A percentile compares a stretch with the other conserved stretches of the same genome.
Conservation (phyloP, 2,888 invertebrate species). For the Tachina lurida region DNA sequence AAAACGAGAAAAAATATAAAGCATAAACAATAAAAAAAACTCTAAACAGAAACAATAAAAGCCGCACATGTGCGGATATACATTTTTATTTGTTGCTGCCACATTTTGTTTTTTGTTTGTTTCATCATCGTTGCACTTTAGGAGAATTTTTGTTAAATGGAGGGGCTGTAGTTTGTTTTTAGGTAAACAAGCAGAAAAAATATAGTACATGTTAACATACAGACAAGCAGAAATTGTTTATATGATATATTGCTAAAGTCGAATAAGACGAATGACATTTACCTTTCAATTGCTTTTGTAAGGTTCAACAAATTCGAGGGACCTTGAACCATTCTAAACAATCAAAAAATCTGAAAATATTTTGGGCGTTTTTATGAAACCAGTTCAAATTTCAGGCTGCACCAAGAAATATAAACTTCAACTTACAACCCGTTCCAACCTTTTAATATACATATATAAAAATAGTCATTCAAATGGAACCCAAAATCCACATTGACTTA, state of each 20-base stretch:
- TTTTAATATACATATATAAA: not conserved
- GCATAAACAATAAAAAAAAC: conserved; percentile 61
- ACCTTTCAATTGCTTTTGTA: not conserved
- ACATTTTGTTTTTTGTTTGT: conserved; percentile 40
- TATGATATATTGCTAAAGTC: not conserved
- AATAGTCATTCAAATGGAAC: not conserved
- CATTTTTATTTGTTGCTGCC: conserved; percentile 57
- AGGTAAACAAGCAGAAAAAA: conserved; percentile 31
- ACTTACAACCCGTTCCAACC: not conserved
- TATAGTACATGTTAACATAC: not conserved
- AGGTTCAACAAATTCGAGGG: not conserved
- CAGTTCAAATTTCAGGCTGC: no score
- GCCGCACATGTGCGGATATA: conserved; percentile 72
- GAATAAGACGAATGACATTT: not conserved
- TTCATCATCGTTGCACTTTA: conserved; percentile 35
- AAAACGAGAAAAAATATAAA: conserved; percentile 15
- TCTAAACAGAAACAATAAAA: conserved; percentile 67
- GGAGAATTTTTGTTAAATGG: conserved; percentile 36
- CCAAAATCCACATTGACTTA: not conserved
- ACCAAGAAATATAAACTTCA: not conserved
- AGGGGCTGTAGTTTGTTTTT: conserved; percentile 33
- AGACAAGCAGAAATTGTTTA: no score
- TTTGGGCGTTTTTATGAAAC: no score
- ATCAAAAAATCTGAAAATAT: no score
- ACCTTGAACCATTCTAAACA: not conserved